Percentiles rank a stretch among this genome's conserved stretches.
These are phyloP conservation scores for Pangasius sanitwongsei DNA, from an alignment of 2,797 vertebrate species.

Conservation along the genomic window DNA sequence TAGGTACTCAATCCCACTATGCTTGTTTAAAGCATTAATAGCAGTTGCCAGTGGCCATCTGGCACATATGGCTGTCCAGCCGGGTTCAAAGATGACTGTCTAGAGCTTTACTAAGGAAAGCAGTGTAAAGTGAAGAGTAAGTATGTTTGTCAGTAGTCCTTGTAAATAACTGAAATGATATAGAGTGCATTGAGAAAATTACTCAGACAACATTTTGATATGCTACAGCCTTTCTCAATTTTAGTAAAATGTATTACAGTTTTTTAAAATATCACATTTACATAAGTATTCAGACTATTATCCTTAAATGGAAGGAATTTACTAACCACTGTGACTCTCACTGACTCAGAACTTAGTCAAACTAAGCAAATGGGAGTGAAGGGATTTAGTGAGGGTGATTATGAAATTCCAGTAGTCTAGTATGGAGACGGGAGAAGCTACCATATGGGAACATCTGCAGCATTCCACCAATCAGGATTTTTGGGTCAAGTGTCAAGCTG, in stretches of 20 bases:
- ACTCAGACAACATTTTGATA: background rate
- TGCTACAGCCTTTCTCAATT: background rate
- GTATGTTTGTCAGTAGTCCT: background rate
- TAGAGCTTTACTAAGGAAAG: background rate
- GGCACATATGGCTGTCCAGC: background rate
- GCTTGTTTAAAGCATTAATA: background rate
- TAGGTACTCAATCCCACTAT: background rate
- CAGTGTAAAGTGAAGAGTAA: background rate
- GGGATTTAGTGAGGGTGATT: background rate
- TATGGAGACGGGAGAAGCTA: background rate
- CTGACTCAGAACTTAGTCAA: background rate
- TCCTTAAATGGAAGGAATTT: background rate
- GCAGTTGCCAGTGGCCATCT: background rate
- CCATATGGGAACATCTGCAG: background rate
- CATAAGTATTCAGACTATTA: background rate
- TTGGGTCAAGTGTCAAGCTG: background rate
- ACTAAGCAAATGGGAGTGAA: background rate
- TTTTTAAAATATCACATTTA: background rate
- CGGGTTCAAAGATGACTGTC: background rate
- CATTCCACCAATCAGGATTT: background rate
- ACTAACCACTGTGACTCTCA: background rate
- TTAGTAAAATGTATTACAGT: background rate
- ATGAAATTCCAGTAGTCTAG: background rate
- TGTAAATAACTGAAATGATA: background rate
- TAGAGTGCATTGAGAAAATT: background rate